Evolutionary conservation across 2,797 vertebrate genomes (phyloP).

Genomic region (Chelmon rostratus): DNA sequence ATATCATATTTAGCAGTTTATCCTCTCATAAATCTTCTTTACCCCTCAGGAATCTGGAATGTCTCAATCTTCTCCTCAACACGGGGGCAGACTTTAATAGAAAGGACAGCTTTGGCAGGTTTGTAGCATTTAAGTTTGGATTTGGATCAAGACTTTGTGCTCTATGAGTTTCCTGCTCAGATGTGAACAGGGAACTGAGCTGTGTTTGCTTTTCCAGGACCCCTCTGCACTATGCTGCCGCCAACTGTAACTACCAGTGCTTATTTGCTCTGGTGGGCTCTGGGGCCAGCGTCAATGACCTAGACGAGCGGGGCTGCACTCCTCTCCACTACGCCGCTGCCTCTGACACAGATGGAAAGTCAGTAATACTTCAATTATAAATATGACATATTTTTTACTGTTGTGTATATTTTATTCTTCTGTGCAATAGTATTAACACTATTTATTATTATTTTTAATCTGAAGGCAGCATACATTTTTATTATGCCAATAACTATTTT

Average conservation of each 20-base stretch:
- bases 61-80: slow-evolving; percentile 98
- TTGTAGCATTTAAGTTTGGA: slow-evolving; percentile 54
- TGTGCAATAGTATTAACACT: too few species aligned
- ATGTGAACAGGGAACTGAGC: slow-evolving; percentile 49
- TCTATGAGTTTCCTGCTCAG: slow-evolving; percentile 3
- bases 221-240: slow-evolving; percentile 97
- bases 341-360: slow-evolving; percentile 98
- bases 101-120: slow-evolving; percentile 98
- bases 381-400: too few species aligned
- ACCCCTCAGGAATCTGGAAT: slow-evolving; percentile 95
- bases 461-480: too few species aligned
- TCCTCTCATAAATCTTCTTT: slow-evolving; percentile 6
- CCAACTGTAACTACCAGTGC: slow-evolving; percentile 99
- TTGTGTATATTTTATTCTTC: too few species aligned
- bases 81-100: slow-evolving; percentile 97
- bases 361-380: slow-evolving; percentile 84
- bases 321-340: slow-evolving; percentile 98
- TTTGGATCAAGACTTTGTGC: slow-evolving; percentile 21
- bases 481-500: too few species aligned
- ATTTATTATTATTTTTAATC: too few species aligned
- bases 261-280: slow-evolving; percentile 99
- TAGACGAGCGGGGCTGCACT: slow-evolving; percentile 95
- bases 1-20: neutral
- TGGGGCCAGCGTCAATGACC: slow-evolving; percentile 97
- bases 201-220: slow-evolving; percentile 85